Evolutionary conservation across 2,888 invertebrate genomes (phyloP).

Genomic region (Cephus sareptanus): DNA sequence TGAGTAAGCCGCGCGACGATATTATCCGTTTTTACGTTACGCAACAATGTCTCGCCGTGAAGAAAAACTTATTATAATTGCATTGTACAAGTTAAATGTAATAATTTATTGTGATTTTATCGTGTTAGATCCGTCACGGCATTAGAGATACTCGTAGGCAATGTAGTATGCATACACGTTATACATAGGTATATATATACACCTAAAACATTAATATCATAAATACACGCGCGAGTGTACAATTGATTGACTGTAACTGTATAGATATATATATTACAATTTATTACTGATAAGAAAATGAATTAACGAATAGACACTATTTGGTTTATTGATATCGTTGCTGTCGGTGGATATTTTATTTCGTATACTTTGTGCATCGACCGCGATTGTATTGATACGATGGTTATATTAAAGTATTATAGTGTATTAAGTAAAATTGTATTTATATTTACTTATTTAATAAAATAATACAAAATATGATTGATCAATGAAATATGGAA

Average conservation of each 20-base stretch:
- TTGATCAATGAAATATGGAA: conserved; percentile 10
- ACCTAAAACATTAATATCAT: not conserved
- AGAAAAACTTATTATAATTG: not conserved
- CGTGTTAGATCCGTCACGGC: not conserved
- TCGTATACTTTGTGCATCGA: conserved; percentile 8
- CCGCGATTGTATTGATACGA: conserved; percentile 15
- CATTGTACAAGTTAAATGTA: not conserved
- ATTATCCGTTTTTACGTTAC: not conserved
- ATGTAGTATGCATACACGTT: not conserved
- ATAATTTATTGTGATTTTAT: not conserved
- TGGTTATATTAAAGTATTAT: not conserved
- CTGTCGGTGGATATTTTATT: not conserved
- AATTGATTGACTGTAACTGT: not conserved
- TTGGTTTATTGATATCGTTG: conserved; percentile 1
- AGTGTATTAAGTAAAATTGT: not conserved
- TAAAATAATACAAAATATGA: conserved; percentile 12
- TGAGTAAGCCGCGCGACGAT: not conserved
- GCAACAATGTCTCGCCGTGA: not conserved
- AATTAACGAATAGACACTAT: not conserved
- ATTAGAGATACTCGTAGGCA: not conserved
- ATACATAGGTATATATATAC: not conserved
- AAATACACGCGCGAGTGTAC: conserved; percentile 1
- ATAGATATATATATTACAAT: not conserved
- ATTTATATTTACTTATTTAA: conserved; percentile 13
- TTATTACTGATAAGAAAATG: not conserved